Conservation (phyloP, 2,113 vertebrate species). For the Albula glossodonta region DNA sequence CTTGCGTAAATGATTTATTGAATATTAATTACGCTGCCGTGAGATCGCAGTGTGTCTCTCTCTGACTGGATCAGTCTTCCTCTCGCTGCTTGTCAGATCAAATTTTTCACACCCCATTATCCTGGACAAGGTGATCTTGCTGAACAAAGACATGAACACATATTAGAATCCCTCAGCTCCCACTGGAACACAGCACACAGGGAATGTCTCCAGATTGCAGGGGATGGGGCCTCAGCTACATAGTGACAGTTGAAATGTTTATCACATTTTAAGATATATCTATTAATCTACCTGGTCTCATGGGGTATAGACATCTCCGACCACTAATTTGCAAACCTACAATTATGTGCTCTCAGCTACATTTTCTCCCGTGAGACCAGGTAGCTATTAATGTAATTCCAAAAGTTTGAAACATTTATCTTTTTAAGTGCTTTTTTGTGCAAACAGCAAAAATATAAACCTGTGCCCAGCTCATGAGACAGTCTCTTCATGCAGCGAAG, state of each 20-base stretch:
- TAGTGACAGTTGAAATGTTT: not conserved
- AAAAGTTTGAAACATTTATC: too few species aligned
- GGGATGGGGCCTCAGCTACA: not conserved
- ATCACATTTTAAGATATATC: too few species aligned
- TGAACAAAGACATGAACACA: conserved; percentile 24
- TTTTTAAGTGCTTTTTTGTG: too few species aligned
- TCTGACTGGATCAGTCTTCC: conserved; percentile 42
- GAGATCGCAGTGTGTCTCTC: conserved; percentile 34
- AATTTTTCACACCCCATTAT: conserved; percentile 39
- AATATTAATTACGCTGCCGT: conserved; percentile 43
- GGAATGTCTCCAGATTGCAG: not conserved
- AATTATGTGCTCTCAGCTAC: too few species aligned
- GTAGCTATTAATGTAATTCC: too few species aligned
- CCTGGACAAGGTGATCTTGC: conserved; percentile 43
- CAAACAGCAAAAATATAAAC: too few species aligned
- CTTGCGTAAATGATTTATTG: conserved; percentile 31
- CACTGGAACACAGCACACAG: not conserved
- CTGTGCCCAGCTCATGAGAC: too few species aligned
- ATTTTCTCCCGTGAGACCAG: too few species aligned
- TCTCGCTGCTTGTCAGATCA: conserved; percentile 38
- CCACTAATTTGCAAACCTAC: too few species aligned
- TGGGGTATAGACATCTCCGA: too few species aligned
- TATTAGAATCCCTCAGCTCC: conserved; percentile 22
- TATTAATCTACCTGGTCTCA: too few species aligned
- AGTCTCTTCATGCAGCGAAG: too few species aligned